Conservation (phyloP, 2,888 invertebrate species). For the Spilosoma lubricipeda region DNA sequence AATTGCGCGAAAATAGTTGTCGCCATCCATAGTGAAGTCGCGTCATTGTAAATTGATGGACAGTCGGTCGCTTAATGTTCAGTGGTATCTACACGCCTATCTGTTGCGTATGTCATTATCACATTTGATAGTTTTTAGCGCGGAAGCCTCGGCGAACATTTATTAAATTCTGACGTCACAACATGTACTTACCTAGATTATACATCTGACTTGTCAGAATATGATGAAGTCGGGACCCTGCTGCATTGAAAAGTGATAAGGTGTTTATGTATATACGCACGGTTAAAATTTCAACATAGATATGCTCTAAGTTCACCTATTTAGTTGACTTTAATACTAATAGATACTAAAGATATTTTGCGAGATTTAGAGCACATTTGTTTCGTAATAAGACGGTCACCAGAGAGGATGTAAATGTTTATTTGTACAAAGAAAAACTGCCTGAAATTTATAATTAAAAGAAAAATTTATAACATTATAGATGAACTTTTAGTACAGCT, state of each 20-base stretch:
- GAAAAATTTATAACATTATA: not conserved
- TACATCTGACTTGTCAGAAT: constrained; percentile 33
- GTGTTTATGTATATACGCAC: no score
- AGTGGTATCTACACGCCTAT: constrained; percentile 35
- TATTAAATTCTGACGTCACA: constrained; percentile 55
- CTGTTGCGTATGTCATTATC: constrained; percentile 66
- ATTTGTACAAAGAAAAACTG: not conserved
- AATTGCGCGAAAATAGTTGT: constrained; percentile 21
- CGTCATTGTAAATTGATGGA: constrained; percentile 34
- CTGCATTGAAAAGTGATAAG: not conserved
- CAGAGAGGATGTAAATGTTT: not conserved
- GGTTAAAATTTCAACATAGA: not conserved
- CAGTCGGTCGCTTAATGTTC: constrained; percentile 9
- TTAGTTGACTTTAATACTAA: no score
- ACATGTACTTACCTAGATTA: constrained; percentile 27
- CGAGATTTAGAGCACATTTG: not conserved
- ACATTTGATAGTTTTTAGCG: constrained; percentile 68
- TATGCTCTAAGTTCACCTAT: not conserved
- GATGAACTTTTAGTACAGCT: not conserved
- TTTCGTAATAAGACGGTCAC: not conserved
- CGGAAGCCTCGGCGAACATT: constrained; percentile 54
- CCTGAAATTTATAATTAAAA: not conserved
- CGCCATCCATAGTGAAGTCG: constrained; percentile 14
- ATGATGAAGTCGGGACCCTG: not conserved
- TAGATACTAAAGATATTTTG: not conserved